Evolutionary conservation across 2,797 vertebrate genomes (phyloP), one percentile per base, ranked within the genome.

Genomic region (Micromesistius poutassou): DNA sequence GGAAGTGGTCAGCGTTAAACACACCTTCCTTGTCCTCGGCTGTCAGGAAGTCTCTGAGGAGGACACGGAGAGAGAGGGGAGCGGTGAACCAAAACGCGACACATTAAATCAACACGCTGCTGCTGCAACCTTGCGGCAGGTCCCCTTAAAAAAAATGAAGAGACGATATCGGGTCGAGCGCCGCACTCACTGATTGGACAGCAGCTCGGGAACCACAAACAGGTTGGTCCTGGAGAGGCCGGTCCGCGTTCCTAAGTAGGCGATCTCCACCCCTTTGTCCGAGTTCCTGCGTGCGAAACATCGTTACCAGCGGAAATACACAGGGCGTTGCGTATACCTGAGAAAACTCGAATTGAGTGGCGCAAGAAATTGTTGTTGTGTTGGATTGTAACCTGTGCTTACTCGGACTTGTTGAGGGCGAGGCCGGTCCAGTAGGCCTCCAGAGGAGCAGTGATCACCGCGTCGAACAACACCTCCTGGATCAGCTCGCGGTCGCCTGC

Each of bases 1-100:
- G 98, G 85, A 99, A 99, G 89, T 99, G 98, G 90, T 99, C 98
- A n/a, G 97, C 98, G 9, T 98, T 99, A 85, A 98, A 99, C 87
- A 97, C 97, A 33, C 97, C 98, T 87, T 99, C 97, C 89, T 96
- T 97, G 91, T 99, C 97, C 90, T 97, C 96, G 38, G 96, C 95
- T 89, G 95, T 97, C 92, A 98, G 93, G 85, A 99, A 98, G 86
- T 98, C 97, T 95, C 98, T 99, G 91, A 86, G 94, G 92, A 94
- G 78, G 33, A 42, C n/a, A 46, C 3, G 12, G 22, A 16, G 40
- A 16, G 40, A 88, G 84, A 89, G 82, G 73, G 35, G 81, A 76
- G 90, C 72, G 79, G 74, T 42, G 10, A 72, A 87, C 79, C 71
- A 78, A 85, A 68, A 75, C 75, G 81, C 72, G 46, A 31, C 85